Conservation (phyloP, 2,888 invertebrate genomes). For the Boloria selene region DNA sequence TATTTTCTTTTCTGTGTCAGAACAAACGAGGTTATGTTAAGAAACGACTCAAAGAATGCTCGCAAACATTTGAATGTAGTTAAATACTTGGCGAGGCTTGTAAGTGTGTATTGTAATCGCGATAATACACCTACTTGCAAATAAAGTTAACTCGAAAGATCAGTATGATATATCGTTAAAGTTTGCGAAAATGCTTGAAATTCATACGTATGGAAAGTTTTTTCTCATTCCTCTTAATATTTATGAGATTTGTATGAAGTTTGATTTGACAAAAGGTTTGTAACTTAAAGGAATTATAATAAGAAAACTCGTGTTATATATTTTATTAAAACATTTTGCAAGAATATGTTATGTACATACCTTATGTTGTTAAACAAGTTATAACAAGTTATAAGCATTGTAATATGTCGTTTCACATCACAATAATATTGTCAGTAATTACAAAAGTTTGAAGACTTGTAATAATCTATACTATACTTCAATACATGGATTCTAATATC, state of each 20-base stretch:
- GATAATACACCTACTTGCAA: slow-evolving; percentile 36
- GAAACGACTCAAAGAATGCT: slow-evolving; percentile 19
- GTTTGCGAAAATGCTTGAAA: slow-evolving; percentile 45
- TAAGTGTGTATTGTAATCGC: slow-evolving; percentile 33
- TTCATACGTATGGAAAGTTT: slow-evolving; percentile 48
- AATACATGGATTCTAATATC: too few species aligned
- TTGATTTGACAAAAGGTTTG: not conserved
- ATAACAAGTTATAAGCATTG: too few species aligned
- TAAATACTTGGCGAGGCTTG: slow-evolving; percentile 36
- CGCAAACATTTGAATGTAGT: slow-evolving; percentile 35
- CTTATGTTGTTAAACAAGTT: too few species aligned
- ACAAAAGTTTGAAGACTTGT: too few species aligned
- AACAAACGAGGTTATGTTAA: slow-evolving; percentile 33
- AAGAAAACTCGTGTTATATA: not conserved
- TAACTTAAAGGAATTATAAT: not conserved
- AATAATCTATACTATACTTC: too few species aligned
- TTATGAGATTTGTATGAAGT: slow-evolving; percentile 31
- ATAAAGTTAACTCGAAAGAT: slow-evolving; percentile 29
- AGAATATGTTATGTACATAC: too few species aligned
- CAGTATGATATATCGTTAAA: slow-evolving; percentile 43
- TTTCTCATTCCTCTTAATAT: slow-evolving; percentile 29
- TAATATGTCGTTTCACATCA: too few species aligned
- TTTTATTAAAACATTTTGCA: too few species aligned
- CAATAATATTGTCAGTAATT: too few species aligned
- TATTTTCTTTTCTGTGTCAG: slow-evolving; percentile 18